Percentiles rank a stretch among this genome's conserved stretches.
phyloP scores from a whole-genome alignment of 2,113 vertebrate genomes.

The Hucho hucho region DNA sequence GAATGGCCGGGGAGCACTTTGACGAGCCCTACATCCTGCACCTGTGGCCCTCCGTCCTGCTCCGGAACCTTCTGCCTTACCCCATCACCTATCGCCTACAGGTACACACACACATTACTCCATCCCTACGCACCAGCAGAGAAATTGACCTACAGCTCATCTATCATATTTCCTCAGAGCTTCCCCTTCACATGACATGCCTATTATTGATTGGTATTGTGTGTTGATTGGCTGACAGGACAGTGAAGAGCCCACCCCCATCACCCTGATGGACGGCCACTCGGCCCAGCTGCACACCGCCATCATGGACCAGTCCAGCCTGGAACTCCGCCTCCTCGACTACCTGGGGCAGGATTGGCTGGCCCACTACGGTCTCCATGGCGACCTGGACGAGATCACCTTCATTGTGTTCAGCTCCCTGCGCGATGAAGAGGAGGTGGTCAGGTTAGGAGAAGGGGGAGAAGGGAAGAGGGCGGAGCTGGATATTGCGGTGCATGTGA shows the following conservation, averaged over 20 bases:
- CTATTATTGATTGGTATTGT: too few relatives aligned
- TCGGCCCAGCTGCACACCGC: slow-evolving; percentile 89
- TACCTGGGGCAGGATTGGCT: slow-evolving; percentile 91
- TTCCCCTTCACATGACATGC: neutral
- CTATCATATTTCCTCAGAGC: neutral
- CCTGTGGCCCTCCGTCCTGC: slow-evolving; percentile 89
- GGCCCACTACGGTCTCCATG: slow-evolving; percentile 78
- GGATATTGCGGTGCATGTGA: slow-evolving; percentile 89
- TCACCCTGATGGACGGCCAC: slow-evolving; percentile 80
- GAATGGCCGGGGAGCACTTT: slow-evolving; percentile 80
- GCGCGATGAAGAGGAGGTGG: slow-evolving; percentile 60
- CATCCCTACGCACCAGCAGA: neutral
- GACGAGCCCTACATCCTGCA: slow-evolving; percentile 91
- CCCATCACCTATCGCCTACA: slow-evolving; percentile 79
- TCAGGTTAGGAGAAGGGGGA: slow-evolving; percentile 58
- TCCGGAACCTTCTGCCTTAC: slow-evolving; percentile 93
- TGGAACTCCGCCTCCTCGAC: slow-evolving; percentile 81
- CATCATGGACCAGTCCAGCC: slow-evolving; percentile 80
- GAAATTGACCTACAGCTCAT: neutral
- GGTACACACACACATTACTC: slow-evolving; percentile 58
- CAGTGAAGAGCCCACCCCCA: slow-evolving; percentile 55
- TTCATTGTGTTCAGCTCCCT: slow-evolving; percentile 86
- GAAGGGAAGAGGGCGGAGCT: slow-evolving; percentile 75
- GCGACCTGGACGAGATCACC: slow-evolving; percentile 85
- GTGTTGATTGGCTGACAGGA: slow-evolving; percentile 68